These are phyloP conservation scores for Recurvirostra avosetta DNA, from an alignment of 2,113 vertebrate genomes.

Conservation along the genomic window DNA sequence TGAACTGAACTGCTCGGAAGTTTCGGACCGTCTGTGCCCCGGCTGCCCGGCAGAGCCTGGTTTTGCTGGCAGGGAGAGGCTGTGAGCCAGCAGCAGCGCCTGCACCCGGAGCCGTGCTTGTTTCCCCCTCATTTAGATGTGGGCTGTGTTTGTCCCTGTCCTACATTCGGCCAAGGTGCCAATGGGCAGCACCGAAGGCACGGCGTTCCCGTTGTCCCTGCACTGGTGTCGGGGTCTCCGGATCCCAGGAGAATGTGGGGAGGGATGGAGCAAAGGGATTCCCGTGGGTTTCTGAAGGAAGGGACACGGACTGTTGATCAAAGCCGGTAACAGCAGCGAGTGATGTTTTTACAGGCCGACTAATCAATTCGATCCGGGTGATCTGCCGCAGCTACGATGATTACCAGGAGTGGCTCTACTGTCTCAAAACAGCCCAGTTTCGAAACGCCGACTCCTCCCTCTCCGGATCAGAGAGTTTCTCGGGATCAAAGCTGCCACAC, in stretches of 20 bases:
- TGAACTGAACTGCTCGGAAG: not conserved
- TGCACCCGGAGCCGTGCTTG: no score
- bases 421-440: slow-evolving; percentile 59
- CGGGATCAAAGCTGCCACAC: not conserved
- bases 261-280: not conserved
- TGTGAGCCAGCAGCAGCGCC: not conserved
- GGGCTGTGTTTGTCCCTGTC: not conserved
- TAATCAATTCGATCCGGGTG: slow-evolving; percentile 81
- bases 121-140: not conserved
- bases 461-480: slow-evolving; percentile 69
- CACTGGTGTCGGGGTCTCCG: accelerated
- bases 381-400: slow-evolving; percentile 71
- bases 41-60: not conserved
- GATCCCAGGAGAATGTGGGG: accelerated
- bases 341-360: slow-evolving; percentile 49
- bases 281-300: not conserved
- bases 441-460: slow-evolving; percentile 45
- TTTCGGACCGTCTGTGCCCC: accelerated
- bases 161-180: accelerated
- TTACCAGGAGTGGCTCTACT: slow-evolving; percentile 75
- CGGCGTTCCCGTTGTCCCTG: not conserved
- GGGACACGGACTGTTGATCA: accelerated
- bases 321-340: accelerated
- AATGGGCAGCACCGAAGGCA: not conserved
- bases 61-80: not conserved